These are phyloP conservation scores for Hoplostethus mediterraneus DNA, from an alignment of 2,797 vertebrate genomes.

Conservation along the genomic window DNA sequence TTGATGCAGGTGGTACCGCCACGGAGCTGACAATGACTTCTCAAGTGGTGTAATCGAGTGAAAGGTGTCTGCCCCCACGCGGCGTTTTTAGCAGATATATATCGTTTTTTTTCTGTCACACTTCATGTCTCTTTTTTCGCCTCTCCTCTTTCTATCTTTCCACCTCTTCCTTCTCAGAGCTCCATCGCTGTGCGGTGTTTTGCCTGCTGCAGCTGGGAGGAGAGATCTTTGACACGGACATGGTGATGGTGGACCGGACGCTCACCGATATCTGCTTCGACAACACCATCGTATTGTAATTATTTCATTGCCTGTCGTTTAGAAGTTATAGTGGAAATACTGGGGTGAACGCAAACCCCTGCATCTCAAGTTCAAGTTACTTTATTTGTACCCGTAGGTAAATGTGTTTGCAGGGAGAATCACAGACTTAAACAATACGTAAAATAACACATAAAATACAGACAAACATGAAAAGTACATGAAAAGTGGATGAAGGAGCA, in stretches of 20 bases:
- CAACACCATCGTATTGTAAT: constrained; percentile 93
- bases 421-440: no score
- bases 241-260: constrained; percentile 94
- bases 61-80: constrained; percentile 23
- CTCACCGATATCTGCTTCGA: constrained; percentile 97
- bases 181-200: constrained; percentile 95
- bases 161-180: constrained; percentile 78
- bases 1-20: not conserved
- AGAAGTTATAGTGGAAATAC: not conserved
- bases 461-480: no score
- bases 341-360: not conserved
- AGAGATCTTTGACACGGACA: constrained; percentile 95
- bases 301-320: not conserved
- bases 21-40: constrained; percentile 10
- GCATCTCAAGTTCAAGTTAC: no score
- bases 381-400: no score
- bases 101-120: not conserved
- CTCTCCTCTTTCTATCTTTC: not conserved
- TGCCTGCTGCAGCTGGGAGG: constrained; percentile 92
- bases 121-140: not conserved
- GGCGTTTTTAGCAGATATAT: not conserved
- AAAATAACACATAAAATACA: no score
- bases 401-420: not conserved
- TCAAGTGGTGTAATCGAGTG: constrained; percentile 21
- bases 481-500: no score